phyloP scores from a whole-genome alignment of 2,113 vertebrate species.

The Poicephalus gulielmi region DNA sequence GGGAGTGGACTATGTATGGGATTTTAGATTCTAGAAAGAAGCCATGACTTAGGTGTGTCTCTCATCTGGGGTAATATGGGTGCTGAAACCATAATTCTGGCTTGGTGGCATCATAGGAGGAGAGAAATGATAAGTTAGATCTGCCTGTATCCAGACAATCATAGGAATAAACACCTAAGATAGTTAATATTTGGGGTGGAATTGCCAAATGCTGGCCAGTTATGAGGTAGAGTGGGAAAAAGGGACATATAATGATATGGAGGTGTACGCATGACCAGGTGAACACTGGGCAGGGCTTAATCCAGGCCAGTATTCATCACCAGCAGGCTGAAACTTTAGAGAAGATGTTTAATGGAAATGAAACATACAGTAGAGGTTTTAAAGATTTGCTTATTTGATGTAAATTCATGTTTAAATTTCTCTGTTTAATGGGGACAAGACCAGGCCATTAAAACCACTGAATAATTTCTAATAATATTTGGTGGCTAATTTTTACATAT shows the following conservation, averaged over 20 bases:
- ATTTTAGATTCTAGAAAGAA: background rate
- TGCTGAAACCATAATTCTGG: background rate
- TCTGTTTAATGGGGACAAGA: background rate
- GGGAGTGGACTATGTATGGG: background rate
- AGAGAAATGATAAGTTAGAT: background rate
- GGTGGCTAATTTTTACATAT: constrained; percentile 3
- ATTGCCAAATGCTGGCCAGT: background rate
- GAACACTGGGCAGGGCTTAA: background rate
- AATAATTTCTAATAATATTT: constrained; percentile 21
- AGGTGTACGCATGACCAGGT: background rate
- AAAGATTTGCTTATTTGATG: background rate
- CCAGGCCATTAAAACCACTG: background rate
- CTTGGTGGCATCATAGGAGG: background rate
- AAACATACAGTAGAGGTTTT: background rate
- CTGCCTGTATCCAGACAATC: background rate
- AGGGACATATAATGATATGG: background rate
- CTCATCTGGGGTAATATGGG: background rate
- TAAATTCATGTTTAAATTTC: background rate
- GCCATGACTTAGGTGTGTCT: background rate
- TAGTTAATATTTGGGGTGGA: background rate
- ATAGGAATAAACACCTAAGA: background rate
- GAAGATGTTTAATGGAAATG: background rate
- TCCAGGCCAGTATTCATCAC: background rate
- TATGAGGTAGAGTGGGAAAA: background rate
- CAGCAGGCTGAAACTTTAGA: background rate